These are phyloP conservation scores for Poecilobothrus nobilitatus DNA, from an alignment of 2,888 invertebrate species.

Conservation along the genomic window DNA sequence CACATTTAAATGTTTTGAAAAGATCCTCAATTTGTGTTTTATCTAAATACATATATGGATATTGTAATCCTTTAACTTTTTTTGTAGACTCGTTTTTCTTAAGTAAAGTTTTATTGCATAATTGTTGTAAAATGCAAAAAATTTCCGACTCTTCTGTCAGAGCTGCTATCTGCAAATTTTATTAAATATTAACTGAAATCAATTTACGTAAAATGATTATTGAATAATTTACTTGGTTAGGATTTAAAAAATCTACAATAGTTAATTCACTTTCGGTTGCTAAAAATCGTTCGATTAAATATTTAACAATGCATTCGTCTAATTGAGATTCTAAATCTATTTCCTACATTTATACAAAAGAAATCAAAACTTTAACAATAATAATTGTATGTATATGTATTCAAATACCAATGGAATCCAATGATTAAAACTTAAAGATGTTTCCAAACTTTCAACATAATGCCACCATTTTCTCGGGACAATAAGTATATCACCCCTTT, in stretches of 20 bases:
- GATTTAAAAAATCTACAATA: conserved; percentile 53
- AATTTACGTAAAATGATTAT: background rate
- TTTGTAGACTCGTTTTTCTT: background rate
- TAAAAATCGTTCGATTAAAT: conserved; percentile 54
- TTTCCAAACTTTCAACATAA: conserved; percentile 81
- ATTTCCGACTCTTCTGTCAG: background rate
- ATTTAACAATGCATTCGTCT: conserved; percentile 58
- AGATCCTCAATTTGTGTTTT: conserved; percentile 14
- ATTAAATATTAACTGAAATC: background rate
- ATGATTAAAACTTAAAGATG: conserved; percentile 54
- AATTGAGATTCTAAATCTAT: conserved; percentile 34
- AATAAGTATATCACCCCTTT: conserved; percentile 78
- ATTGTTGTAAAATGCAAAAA: background rate
- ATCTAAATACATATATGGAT: conserved; percentile 18
- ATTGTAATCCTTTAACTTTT: background rate
- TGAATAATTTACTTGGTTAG: conserved; percentile 50
- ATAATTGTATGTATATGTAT: conserved; percentile 11
- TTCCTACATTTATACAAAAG: conserved; percentile 23
- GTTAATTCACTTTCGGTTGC: conserved; percentile 42
- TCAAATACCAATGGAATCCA: conserved; percentile 61
- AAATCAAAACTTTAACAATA: background rate
- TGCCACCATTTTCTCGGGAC: conserved; percentile 97
- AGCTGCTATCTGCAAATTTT: background rate
- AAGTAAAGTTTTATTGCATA: background rate
- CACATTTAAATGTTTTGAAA: conserved; percentile 11